Conservation (phyloP, 1,140 invertebrate species). For the Cyclina sinensis region DNA sequence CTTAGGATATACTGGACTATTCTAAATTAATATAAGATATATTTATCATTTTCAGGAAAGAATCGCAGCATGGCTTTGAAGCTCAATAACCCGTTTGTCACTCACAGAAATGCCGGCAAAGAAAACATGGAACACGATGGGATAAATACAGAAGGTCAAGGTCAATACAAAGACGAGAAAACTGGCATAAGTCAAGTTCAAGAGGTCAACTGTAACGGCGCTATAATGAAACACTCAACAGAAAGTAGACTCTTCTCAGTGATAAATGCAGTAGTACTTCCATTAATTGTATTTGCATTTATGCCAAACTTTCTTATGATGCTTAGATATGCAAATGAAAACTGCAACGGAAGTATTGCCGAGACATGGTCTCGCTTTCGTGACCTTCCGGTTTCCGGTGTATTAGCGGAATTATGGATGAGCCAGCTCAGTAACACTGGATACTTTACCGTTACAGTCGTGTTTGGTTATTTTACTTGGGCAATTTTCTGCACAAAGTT, state of each 20-base stretch:
- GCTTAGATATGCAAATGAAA: constrained; percentile 81
- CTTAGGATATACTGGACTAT: no score
- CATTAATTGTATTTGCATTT: background rate
- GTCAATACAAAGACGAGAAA: background rate
- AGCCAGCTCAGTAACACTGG: constrained; percentile 71
- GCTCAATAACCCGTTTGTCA: no score
- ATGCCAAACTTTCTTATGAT: constrained; percentile 68
- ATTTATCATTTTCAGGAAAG: no score
- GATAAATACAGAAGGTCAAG: background rate
- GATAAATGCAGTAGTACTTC: background rate
- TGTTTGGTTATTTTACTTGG: constrained; percentile 80
- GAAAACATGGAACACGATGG: background rate
- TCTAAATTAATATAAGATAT: no score
- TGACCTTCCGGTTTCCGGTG: constrained; percentile 63
- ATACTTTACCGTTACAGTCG: constrained; percentile 70
- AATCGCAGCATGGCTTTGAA: no score
- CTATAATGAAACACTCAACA: background rate
- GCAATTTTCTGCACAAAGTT: constrained; percentile 81
- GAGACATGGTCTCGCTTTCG: constrained; percentile 66
- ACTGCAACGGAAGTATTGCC: constrained; percentile 81
- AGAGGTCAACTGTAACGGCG: background rate
- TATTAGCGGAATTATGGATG: constrained; percentile 78
- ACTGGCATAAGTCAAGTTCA: background rate
- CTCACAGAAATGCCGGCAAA: background rate
- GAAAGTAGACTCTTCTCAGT: background rate